Evolutionary conservation across 2,113 vertebrate genomes (phyloP), one percentile per base, ranked within the genome.

Genomic region (Amphiprion percula): DNA sequence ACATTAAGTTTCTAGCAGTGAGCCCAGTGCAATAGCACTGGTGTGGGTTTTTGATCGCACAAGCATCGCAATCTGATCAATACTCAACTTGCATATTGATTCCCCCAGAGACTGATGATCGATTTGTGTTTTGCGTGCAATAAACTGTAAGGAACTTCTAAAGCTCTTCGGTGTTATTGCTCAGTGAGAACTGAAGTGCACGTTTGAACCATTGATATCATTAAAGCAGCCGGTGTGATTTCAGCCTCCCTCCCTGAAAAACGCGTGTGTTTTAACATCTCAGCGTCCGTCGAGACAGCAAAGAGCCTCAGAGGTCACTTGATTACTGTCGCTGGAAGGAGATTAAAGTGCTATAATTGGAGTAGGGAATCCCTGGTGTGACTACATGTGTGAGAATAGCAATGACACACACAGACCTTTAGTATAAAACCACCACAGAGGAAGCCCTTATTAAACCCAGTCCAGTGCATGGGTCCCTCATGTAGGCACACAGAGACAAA

Each of bases 11-110:
- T 6, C 30, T 4, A 8, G 7, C 30, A 4, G 30, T 33, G 30
- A 46, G 9, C 10, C 49, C 11, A 4, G 11, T 15, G 5, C 30
- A 61, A 80, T 21, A 68, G 47, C 0, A 37, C 33, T 10, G 4
- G 33, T 37, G 12, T n/a, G 30, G 11, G 19, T 1, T 68, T 59
- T 53, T 67, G 28, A 49, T 64, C 68, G 59, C 5, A 17, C 54
- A 41, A 4, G 4, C 4, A 1, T 46, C 23, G 50, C 28, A 3
- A 14, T 1, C 39, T 37, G 65, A 83, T 88, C 85, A 61, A 81
- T 86, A 54, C 12, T n/a, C 54, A 26, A 62, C 21, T 54, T 47
- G 2, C 5, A 37, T 44, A 55, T 17, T 66, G 61, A 81, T 73
- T 73, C 16, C 19, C 41, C 52, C 49, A 2, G 2, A 53, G 58